Percentiles rank a stretch among this genome's conserved stretches.
phyloP scores from a whole-genome alignment of 2,113 vertebrate genomes.

The Gulo gulo region DNA sequence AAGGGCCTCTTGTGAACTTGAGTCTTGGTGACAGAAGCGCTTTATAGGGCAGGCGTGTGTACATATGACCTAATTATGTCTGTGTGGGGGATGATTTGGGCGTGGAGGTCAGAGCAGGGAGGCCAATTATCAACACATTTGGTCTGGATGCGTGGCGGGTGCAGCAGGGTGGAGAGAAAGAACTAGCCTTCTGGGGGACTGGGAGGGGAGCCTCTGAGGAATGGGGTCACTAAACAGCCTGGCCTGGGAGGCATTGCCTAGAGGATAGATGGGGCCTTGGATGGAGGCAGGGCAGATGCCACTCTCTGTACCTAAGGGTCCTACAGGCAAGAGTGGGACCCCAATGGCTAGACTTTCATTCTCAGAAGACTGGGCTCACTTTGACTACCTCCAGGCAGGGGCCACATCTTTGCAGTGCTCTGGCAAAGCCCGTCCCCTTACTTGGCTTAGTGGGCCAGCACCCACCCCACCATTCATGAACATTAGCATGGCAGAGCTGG shows the following conservation, averaged over 20 bases:
- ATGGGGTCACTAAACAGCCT: background rate
- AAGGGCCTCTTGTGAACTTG: background rate
- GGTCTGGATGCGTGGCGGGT: background rate
- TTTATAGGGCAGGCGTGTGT: background rate
- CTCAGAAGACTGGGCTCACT: background rate
- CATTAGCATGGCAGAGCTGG: background rate
- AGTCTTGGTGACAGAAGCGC: background rate
- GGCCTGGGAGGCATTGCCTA: background rate
- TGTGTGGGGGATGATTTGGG: background rate
- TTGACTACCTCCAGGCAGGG: background rate
- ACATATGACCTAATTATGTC: background rate
- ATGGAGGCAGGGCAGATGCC: background rate
- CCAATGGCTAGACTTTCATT: background rate
- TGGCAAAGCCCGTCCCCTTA: background rate
- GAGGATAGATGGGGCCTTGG: rapidly evolving
- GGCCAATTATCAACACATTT: background rate
- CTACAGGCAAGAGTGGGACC: background rate
- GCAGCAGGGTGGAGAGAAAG: background rate
- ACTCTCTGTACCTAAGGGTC: background rate
- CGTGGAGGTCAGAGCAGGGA: background rate
- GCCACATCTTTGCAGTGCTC: background rate
- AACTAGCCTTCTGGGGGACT: background rate
- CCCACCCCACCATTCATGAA: background rate
- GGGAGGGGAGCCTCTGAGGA: too few species aligned
- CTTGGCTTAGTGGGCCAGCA: background rate